These are phyloP conservation scores for Agrochola litura DNA, from an alignment of 2,888 invertebrate genomes.

Conservation along the genomic window DNA sequence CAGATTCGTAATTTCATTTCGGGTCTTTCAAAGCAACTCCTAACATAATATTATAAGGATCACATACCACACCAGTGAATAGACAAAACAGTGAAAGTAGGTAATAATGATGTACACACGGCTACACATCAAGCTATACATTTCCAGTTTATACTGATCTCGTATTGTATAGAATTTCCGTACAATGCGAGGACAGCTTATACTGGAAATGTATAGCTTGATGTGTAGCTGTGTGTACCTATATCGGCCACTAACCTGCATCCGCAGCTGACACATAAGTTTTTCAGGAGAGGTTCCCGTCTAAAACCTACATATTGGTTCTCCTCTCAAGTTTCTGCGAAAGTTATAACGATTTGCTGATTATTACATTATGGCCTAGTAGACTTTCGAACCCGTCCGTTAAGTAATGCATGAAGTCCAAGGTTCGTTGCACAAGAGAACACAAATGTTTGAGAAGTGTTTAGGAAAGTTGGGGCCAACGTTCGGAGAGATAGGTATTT, in stretches of 20 bases:
- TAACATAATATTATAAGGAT: background rate
- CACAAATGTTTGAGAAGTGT: background rate
- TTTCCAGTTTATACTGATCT: too few relatives aligned
- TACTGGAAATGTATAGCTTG: too few relatives aligned
- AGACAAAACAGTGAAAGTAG: too few relatives aligned
- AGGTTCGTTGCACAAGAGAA: constrained; percentile 26
- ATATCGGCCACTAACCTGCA: background rate
- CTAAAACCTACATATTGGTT: background rate
- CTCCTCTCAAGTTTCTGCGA: background rate
- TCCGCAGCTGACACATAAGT: background rate
- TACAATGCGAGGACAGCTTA: too few relatives aligned
- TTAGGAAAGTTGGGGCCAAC: constrained; percentile 1
- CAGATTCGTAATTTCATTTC: background rate
- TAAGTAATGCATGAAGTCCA: constrained; percentile 43
- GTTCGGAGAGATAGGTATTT: background rate
- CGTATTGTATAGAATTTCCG: too few relatives aligned
- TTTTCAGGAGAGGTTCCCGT: background rate
- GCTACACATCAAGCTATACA: too few relatives aligned
- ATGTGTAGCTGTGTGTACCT: too few relatives aligned
- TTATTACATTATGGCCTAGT: constrained; percentile 15
- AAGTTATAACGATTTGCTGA: background rate
- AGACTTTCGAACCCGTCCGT: constrained; percentile 11
- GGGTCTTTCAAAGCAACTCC: background rate
- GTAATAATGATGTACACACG: background rate
- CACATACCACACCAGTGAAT: background rate